Conservation (phyloP, 2,888 invertebrate genomes). For the Monopis laevigella region DNA sequence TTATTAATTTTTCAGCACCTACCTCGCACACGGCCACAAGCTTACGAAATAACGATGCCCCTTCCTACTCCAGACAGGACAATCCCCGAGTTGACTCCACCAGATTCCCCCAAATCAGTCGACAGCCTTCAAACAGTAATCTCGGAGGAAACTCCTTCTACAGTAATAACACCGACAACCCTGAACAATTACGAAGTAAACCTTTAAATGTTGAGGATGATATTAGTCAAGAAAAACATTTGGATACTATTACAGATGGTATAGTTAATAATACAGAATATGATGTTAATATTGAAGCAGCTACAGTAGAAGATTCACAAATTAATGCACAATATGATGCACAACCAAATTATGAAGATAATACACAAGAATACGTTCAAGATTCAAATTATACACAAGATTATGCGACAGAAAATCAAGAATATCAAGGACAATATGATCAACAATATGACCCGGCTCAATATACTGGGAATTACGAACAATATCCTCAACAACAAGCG, state of each 20-base stretch:
- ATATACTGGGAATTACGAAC: constrained; percentile 5
- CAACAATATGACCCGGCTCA: constrained; percentile 17
- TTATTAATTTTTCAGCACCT: constrained; percentile 59
- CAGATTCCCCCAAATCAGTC: constrained; percentile 32
- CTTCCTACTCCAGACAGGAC: constrained; percentile 41
- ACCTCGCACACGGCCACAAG: constrained; percentile 48
- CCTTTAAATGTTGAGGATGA: background rate
- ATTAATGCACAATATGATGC: constrained; percentile 35
- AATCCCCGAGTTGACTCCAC: constrained; percentile 53
- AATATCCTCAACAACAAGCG: constrained; percentile 22
- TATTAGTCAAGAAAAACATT: background rate
- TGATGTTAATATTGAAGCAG: background rate
- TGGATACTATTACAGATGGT: background rate
- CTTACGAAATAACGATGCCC: constrained; percentile 40
- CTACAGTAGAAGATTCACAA: constrained; percentile 13
- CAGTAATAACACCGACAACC: constrained; percentile 20
- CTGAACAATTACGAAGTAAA: background rate
- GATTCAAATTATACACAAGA: background rate
- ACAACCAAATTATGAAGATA: constrained; percentile 20
- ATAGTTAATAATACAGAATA: background rate
- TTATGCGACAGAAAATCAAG: constrained; percentile 10
- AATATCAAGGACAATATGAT: constrained; percentile 28
- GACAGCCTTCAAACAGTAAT: constrained; percentile 25
- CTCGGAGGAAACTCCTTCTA: constrained; percentile 23
- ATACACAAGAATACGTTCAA: constrained; percentile 15